Conservation (phyloP, 2,797 vertebrate species). For the Psittacula echo region DNA sequence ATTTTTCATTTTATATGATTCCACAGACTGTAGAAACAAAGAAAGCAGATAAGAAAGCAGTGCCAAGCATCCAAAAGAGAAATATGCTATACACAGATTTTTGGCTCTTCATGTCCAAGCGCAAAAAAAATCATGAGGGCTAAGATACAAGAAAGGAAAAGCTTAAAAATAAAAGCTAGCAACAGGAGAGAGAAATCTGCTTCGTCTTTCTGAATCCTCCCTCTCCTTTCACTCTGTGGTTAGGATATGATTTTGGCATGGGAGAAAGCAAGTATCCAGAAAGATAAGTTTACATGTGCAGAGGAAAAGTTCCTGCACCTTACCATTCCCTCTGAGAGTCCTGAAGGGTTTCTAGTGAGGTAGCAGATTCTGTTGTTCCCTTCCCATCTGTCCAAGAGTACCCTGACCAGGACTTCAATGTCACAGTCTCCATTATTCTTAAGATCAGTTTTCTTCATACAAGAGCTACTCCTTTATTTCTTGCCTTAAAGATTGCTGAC, state of each 20-base stretch:
- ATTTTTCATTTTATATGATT: slow-evolving; percentile 61
- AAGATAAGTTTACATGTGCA: neutral
- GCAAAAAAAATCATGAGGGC: neutral
- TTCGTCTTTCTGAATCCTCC: neutral
- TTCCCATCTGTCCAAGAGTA: neutral
- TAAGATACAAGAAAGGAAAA: neutral
- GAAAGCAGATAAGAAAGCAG: neutral
- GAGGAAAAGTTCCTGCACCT: neutral
- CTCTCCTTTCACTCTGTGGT: neutral
- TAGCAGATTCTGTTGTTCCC: neutral
- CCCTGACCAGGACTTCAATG: neutral
- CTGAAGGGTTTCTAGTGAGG: neutral
- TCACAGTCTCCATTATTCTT: neutral
- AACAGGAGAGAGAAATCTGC: neutral
- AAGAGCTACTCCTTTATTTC: neutral
- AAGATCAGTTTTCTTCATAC: neutral
- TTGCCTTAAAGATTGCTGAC: neutral
- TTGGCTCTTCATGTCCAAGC: neutral
- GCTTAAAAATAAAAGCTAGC: neutral
- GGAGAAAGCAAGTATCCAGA: neutral
- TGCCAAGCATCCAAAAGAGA: neutral
- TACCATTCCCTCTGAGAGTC: neutral
- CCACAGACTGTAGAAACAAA: slow-evolving; percentile 11
- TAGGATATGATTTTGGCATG: neutral
- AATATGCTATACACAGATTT: neutral